A percentile compares a stretch with the other conserved stretches of the same genome.
phyloP scores from a whole-genome alignment of 1,140 invertebrate genomes.

The Caenorhabditis brenneri region DNA sequence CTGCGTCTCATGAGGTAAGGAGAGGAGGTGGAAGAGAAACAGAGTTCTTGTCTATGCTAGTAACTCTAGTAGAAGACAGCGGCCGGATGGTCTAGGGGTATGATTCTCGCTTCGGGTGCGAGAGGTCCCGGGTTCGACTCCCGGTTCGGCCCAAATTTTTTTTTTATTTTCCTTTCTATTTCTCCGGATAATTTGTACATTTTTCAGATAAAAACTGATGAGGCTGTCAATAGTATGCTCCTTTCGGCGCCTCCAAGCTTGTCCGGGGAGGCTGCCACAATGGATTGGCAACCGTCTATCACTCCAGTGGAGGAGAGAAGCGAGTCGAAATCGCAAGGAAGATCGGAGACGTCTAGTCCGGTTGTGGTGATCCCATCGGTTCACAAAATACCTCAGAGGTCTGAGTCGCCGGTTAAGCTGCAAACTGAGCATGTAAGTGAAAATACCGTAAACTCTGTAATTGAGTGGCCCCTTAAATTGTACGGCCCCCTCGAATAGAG shows the following conservation, averaged over 20 bases:
- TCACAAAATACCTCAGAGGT: not conserved
- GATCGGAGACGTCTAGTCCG: not conserved
- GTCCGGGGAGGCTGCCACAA: not conserved
- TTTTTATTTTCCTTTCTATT: not conserved
- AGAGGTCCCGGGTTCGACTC: conserved; percentile 74
- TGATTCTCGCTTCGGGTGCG: conserved; percentile 75
- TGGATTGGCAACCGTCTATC: conserved; percentile 17
- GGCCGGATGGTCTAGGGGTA: conserved; percentile 73
- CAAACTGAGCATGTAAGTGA: conserved; percentile 11
- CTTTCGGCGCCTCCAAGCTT: not conserved
- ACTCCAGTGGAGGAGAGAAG: conserved; percentile 13
- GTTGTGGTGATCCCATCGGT: not conserved
- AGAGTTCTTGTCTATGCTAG: not conserved
- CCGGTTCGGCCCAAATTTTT: conserved; percentile 53
- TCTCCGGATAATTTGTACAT: not conserved
- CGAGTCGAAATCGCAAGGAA: conserved; percentile 1
- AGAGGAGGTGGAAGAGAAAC: not conserved
- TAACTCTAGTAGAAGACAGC: not conserved
- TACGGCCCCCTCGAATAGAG: too few relatives aligned
- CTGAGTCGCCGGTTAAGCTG: not conserved
- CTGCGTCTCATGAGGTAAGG: not conserved
- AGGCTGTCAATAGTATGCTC: conserved; percentile 24
- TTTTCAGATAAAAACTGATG: conserved; percentile 1
- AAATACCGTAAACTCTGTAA: too few relatives aligned
- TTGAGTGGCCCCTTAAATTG: too few relatives aligned